A percentile compares a stretch with the other conserved stretches of the same genome.
These are phyloP conservation scores for Upupa epops DNA, from an alignment of 2,113 vertebrate species.

Conservation along the genomic window DNA sequence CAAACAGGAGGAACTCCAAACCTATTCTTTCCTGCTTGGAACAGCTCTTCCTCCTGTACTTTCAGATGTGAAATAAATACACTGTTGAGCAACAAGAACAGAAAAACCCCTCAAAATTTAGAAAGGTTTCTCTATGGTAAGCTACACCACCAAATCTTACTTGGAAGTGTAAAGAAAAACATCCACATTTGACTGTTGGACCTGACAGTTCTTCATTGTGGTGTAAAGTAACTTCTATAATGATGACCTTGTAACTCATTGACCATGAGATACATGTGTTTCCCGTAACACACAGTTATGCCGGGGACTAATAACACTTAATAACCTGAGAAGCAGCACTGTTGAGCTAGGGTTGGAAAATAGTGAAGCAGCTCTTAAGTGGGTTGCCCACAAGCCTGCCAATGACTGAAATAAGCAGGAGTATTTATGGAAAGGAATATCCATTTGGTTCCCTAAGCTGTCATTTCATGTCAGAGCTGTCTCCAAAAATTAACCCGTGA, in stretches of 20 bases:
- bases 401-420: neutral
- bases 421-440: neutral
- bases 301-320: neutral
- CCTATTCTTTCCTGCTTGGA: neutral
- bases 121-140: neutral
- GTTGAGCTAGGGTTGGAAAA: neutral
- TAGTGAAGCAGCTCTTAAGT: neutral
- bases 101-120: too few relatives aligned
- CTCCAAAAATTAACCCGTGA: neutral
- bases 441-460: too few relatives aligned
- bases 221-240: neutral
- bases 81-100: neutral
- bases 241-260: neutral
- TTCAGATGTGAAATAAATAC: neutral
- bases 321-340: neutral
- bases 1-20: neutral
- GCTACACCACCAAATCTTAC: neutral
- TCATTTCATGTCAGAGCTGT: too few relatives aligned
- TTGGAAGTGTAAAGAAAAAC: neutral
- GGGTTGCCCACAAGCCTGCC: neutral
- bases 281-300: neutral
- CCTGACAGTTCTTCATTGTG: neutral
- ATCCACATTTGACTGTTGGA: neutral
- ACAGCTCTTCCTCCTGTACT: neutral
- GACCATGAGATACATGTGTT: neutral